These are phyloP conservation scores for Leptogaster cylindrica DNA, from an alignment of 2,888 invertebrate genomes.

Conservation along the genomic window DNA sequence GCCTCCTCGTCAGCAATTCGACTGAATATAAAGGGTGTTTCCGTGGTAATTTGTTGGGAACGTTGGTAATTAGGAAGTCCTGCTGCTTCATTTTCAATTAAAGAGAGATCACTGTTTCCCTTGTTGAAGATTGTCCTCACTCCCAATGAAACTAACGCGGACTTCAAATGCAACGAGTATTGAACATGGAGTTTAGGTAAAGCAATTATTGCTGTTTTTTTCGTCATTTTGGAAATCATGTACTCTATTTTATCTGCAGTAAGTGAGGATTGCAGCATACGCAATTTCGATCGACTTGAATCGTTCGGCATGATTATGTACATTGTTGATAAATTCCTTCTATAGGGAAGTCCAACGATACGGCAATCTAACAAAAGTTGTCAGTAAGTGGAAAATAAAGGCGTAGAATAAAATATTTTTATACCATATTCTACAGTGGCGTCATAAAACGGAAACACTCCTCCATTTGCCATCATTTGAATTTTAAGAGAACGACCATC, in stretches of 20 bases:
- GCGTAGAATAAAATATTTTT: not conserved
- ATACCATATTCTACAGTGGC: constrained; percentile 46
- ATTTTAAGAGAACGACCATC: constrained; percentile 55
- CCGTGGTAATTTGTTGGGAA: not conserved
- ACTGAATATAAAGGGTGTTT: not conserved
- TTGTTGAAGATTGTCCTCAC: constrained; percentile 70
- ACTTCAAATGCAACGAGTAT: constrained; percentile 65
- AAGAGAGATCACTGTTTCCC: constrained; percentile 69
- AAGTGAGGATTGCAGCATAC: constrained; percentile 61
- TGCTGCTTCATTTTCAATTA: constrained; percentile 58
- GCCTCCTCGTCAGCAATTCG: not conserved
- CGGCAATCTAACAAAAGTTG: constrained; percentile 65
- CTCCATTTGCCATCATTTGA: constrained; percentile 68
- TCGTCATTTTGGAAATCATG: constrained; percentile 57
- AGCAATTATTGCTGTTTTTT: constrained; percentile 64
- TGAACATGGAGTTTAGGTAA: constrained; percentile 77
- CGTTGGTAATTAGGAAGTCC: not conserved
- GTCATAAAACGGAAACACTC: constrained; percentile 63
- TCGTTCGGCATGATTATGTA: constrained; percentile 69
- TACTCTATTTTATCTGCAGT: constrained; percentile 61
- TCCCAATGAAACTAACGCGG: constrained; percentile 67
- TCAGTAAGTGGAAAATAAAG: constrained; percentile 57
- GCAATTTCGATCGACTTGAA: constrained; percentile 62
- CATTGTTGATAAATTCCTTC: constrained; percentile 68
- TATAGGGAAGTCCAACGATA: constrained; percentile 72